Evolutionary conservation across 2,797 vertebrate species (phyloP), one percentile per base, ranked within the genome.

Genomic region (Melanotaenia maccullochi): DNA sequence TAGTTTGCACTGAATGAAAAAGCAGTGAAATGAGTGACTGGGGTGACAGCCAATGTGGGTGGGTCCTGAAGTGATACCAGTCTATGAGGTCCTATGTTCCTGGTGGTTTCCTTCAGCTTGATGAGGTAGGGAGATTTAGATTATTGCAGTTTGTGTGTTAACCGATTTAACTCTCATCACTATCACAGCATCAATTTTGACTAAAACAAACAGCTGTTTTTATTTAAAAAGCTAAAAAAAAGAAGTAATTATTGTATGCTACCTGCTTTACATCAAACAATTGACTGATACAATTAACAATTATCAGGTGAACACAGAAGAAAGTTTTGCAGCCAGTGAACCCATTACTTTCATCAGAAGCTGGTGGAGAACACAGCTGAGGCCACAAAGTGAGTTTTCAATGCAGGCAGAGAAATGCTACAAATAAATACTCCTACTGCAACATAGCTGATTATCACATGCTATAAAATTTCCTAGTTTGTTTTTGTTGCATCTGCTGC

Each of bases 361-460:
- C 54, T 51, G 22, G 44, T 28, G 42, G 11, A 70, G 47, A 60
- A 65, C 56, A 58, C 40, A 25, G n/a, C 60, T 12, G 35, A 35
- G 16, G 52, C 25, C 7, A 33, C 4, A 7, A 44, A 5, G 40
- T 8, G n/a, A 57, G 5, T 60, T 59, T 47, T 60, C 56, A 52
- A 1, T n/a, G 28, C 44, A 60, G 47, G 9, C 33, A 24, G 55
- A 38, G 36, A 25, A 7, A 1, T 54, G 33, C 35, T 42, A n/a
- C 16, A 60, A 24, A 28, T 32, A n/a, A 49, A 33, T 47, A 51
- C 42, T 61, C 49, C 36, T 22, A 44, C 18, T 60, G 8, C 22
- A 18, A 54, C 9, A 9, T 32, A 22, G 36, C 54, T 44, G 47
- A 28, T 38, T 8, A 33, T 58, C 13, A 5, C 8, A 28, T 36